Evolutionary conservation across 2,113 vertebrate species (phyloP).

Genomic region (Shinisaurus crocodilurus): DNA sequence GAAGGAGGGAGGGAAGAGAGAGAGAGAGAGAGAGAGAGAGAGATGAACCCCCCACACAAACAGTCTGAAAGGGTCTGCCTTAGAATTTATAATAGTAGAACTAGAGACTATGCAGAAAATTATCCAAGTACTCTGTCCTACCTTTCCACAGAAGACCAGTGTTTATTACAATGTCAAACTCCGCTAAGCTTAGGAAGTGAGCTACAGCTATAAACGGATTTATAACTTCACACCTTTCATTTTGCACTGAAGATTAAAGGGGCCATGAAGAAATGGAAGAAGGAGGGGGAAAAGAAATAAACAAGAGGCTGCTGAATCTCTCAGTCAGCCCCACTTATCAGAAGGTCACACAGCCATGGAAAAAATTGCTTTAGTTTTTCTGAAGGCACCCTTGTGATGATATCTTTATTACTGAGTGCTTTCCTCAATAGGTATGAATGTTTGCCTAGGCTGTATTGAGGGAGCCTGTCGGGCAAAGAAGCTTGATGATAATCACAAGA

Average conservation of each 20-base stretch:
- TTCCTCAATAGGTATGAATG: conserved; percentile 24
- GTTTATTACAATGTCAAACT: conserved; percentile 59
- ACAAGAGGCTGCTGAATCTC: conserved; percentile 36
- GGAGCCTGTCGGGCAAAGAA: conserved; percentile 9
- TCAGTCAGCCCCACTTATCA: conserved; percentile 44
- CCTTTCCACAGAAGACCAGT: conserved; percentile 40
- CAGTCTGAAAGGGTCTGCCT: conserved; percentile 10
- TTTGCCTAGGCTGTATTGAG: not conserved
- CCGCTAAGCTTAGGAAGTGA: conserved; percentile 51
- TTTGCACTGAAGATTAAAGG: conserved; percentile 61
- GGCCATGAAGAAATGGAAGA: conserved; percentile 25
- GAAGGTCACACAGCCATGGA: conserved; percentile 37
- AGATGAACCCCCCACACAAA: not conserved
- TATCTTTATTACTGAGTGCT: conserved; percentile 25
- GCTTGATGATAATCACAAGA: conserved; percentile 35
- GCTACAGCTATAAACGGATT: conserved; percentile 62
- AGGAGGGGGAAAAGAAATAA: conserved; percentile 24
- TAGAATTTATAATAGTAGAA: conserved; percentile 38
- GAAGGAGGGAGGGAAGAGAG: not conserved
- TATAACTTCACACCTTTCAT: conserved; percentile 60
- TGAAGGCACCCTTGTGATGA: not conserved
- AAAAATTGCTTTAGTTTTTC: conserved; percentile 6
- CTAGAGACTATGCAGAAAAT: conserved; percentile 23
- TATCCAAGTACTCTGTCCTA: conserved; percentile 41
- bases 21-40: not conserved